phyloP scores from a whole-genome alignment of 2,797 vertebrate genomes.

The Gymnothorax javanicus region DNA sequence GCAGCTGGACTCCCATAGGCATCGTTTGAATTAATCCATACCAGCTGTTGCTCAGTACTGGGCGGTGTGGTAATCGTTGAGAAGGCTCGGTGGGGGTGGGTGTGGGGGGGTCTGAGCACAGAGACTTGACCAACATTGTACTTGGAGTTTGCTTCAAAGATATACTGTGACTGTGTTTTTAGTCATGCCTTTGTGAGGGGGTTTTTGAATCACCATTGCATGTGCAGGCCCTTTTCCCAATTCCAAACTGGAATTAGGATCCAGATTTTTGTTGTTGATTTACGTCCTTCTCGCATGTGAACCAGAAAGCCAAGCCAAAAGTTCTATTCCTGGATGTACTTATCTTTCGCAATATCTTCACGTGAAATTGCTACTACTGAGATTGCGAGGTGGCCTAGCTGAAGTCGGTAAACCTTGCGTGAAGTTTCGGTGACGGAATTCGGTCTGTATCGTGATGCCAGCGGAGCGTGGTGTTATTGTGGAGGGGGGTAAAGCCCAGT shows the following conservation, averaged over 20 bases:
- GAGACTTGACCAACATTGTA: neutral
- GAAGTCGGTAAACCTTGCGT: neutral
- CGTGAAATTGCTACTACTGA: neutral
- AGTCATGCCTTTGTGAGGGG: neutral
- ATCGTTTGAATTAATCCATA: slow-evolving; percentile 5
- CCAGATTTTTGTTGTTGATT: neutral
- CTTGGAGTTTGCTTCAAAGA: neutral
- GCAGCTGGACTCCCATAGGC: neutral
- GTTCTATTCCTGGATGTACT: neutral
- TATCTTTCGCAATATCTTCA: neutral
- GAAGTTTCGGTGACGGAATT: neutral
- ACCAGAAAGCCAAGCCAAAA: neutral
- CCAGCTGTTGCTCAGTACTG: neutral
- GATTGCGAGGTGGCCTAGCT: neutral
- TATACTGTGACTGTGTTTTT: neutral
- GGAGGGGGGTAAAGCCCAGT: neutral
- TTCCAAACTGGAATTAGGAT: neutral
- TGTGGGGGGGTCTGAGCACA: neutral
- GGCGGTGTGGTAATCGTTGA: neutral
- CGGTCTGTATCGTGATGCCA: neutral
- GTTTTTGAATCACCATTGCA: neutral
- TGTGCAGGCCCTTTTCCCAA: neutral
- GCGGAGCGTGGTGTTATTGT: neutral
- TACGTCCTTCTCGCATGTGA: neutral
- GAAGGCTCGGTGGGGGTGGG: neutral